phyloP scores from a whole-genome alignment of 2,113 vertebrate species.

The Cyanoderma ruficeps region DNA sequence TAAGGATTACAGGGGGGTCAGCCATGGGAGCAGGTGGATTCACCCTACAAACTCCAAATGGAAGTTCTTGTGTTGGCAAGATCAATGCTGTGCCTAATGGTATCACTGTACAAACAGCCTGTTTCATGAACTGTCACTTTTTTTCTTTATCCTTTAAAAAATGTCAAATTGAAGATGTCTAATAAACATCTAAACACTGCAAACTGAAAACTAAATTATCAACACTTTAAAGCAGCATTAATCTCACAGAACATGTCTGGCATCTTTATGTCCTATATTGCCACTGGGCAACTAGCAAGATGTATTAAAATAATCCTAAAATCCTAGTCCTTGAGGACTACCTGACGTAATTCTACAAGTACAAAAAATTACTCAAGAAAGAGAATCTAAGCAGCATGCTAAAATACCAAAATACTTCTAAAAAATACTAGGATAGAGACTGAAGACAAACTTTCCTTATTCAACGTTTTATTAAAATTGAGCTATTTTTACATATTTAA shows the following conservation, averaged over 20 bases:
- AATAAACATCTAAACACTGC: background rate
- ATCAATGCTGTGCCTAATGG: background rate
- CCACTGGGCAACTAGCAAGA: background rate
- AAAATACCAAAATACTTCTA: background rate
- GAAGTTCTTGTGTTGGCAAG: background rate
- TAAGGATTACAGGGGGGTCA: background rate
- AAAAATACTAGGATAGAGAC: background rate
- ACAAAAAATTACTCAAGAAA: background rate
- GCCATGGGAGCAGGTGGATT: background rate
- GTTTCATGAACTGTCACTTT: background rate
- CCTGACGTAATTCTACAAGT: background rate
- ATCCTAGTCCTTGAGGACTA: background rate
- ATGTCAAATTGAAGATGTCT: background rate
- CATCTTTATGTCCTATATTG: background rate
- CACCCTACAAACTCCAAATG: background rate
- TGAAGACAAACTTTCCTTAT: slow-evolving; percentile 8
- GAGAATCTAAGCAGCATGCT: background rate
- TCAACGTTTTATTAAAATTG: slow-evolving; percentile 75
- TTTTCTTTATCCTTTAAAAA: background rate
- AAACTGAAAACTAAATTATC: background rate
- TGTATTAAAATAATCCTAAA: background rate
- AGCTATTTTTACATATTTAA: slow-evolving; percentile 72
- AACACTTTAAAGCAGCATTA: background rate
- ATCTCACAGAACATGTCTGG: background rate
- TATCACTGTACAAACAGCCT: background rate